phyloP scores from a whole-genome alignment of 2,797 vertebrate species.

The Emys orbicularis region DNA sequence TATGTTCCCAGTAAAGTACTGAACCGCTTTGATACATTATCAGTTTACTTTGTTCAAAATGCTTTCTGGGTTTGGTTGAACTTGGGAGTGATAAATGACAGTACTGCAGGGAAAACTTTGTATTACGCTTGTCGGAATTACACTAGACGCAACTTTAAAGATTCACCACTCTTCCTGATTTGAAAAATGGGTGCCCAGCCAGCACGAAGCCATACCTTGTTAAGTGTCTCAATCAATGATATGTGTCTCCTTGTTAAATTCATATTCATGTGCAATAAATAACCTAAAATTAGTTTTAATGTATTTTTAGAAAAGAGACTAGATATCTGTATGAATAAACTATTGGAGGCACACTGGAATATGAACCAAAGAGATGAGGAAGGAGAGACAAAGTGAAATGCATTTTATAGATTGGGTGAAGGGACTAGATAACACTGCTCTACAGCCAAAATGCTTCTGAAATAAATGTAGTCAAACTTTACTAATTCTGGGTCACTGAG shows the following conservation, averaged over 20 bases:
- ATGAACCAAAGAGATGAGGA: background rate
- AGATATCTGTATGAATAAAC: background rate
- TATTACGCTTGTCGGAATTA: background rate
- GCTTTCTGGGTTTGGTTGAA: no score
- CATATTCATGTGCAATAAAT: background rate
- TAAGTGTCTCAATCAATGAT: background rate
- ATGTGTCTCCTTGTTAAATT: background rate
- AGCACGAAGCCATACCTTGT: background rate
- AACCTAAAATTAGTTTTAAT: background rate
- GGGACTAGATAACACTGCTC: no score
- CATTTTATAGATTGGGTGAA: background rate
- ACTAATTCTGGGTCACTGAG: no score
- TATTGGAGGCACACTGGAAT: background rate
- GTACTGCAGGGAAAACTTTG: no score
- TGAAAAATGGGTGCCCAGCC: background rate
- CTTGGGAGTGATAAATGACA: no score
- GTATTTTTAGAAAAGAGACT: background rate
- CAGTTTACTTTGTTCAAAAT: no score
- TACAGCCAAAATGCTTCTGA: no score
- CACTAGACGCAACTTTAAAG: background rate
- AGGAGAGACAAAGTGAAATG: background rate
- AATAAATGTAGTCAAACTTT: no score
- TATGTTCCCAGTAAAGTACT: background rate
- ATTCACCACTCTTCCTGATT: background rate
- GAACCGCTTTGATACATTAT: background rate